Evolutionary conservation across 2,888 invertebrate genomes (phyloP), one percentile per base, ranked within the genome.

Genomic region (Anthrax anthrax): DNA sequence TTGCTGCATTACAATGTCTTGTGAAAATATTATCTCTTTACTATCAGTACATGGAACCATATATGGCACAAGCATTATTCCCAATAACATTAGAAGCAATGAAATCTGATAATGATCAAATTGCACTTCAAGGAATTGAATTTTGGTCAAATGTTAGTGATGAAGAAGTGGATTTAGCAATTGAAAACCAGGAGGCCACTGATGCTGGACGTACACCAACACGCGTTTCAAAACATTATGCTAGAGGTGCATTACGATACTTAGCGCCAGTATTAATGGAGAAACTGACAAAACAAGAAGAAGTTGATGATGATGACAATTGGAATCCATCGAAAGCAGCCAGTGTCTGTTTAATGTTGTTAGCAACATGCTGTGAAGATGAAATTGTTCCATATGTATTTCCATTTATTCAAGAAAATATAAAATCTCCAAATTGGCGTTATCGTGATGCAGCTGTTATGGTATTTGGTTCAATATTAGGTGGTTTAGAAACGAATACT

Each of bases 101-200:
- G 94, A 94, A 92, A 65, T 90, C 90, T 17, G 91, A 92, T 52
- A 80, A 87, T 54, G 95, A 97, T 70, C 95, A 96, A 57, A 86
- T 99, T 45, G 85, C 94, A 17, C 76, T 97, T 47, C 97, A 97
- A 73, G 98, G 98, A 55, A 97, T 99, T 64, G 98, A 99, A 69
- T 99, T 99, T 72, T 99, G 99, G 98, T 97, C 96, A 5, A 97
- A 95, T 59, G 96, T 98, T 1, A 95, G 97, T 61, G 98, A 99
- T 70, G 98, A 97, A 71, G 98, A 99, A 71, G 91, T 96, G 34
- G 96, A 96, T 70, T 72, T 97, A 54, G 80, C 87, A 2, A 86
- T 95, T 64, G 95, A 96, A 69, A 89, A 88, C 59, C 84, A 85
- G 39, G 97, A 97, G 71, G 96, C 97, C 13, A 77, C 78, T 37